Base-by-base conservation (phyloP, 2,888 invertebrate species). In the Litoditis marina region DNA sequence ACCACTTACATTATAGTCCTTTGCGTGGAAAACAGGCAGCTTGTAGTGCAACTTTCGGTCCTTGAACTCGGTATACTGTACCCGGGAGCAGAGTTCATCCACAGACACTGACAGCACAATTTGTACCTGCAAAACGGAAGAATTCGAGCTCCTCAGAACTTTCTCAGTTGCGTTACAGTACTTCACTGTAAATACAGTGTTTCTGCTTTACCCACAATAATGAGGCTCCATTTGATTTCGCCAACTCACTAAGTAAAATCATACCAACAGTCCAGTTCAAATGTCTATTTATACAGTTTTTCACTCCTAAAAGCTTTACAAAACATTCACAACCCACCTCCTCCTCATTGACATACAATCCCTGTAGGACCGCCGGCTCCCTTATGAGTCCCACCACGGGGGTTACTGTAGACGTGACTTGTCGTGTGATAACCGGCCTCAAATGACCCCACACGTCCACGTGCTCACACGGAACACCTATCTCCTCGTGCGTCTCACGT, bases 401-500 rank as follows among this genome's bases (percentile, higher is more conserved):
- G 0, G 66, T 69, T 8, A 77, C 69, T 3, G 61, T n/a, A 31
- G 68, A 65, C 19, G 69, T 73, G 5, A 53, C 30, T 19, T 66
- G 65, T 42, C 73, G 54, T 8, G 68, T 63, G 32, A 68, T 57
- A 8, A 76, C 64, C 46, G 72, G 65, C 34, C 64, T 67, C 60
- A 77, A 36, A 7, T 46, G 39, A 4, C 74, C 73, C 76, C 76
- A 77, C 1, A 78, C 54, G 8, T 68, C 67, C 30, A 79, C 67
- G 28, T 64, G 57, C 1, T 58, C 54, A 8, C 56, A 30, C 2
- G 61, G 19, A 6, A 79, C 27, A 7, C 75, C 76, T 16, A 77
- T 76, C 63, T 79, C 79, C 60, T 79, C 79, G 6, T 60, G 31
- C 11, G 78, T 71, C 60, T 79, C 79, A 52, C 79, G 56, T 5